These are phyloP conservation scores for Ennomos fuscantarius DNA, from an alignment of 2,888 invertebrate species.

Conservation along the genomic window DNA sequence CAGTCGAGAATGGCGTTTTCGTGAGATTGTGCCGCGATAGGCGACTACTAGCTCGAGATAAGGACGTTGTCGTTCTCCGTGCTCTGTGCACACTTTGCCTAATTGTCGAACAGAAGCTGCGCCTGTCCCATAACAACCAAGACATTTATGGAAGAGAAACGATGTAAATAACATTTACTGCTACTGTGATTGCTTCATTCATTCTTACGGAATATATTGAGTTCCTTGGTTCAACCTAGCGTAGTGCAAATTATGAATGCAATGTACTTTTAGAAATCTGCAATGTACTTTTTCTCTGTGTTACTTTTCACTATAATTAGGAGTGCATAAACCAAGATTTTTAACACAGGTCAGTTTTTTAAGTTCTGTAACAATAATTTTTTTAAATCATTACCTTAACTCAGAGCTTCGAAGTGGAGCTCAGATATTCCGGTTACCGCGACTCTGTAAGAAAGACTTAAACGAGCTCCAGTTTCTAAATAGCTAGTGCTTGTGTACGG, in stretches of 20 bases:
- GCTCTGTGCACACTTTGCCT: slow-evolving; percentile 60
- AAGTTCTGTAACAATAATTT: too few relatives aligned
- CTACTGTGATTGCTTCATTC: slow-evolving; percentile 78
- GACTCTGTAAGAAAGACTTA: slow-evolving; percentile 1
- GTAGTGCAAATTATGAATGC: slow-evolving; percentile 64
- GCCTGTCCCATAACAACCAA: slow-evolving; percentile 56
- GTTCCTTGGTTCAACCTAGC: slow-evolving; percentile 58
- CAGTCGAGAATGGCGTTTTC: slow-evolving; percentile 77
- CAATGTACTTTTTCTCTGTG: slow-evolving; percentile 59
- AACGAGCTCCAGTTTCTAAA: background rate
- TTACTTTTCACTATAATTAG: slow-evolving; percentile 59
- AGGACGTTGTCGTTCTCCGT: slow-evolving; percentile 55
- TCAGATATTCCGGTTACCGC: slow-evolving; percentile 4
- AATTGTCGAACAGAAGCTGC: slow-evolving; percentile 81
- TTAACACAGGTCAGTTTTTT: too few relatives aligned
- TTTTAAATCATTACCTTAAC: too few relatives aligned
- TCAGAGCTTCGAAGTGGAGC: background rate
- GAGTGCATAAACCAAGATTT: slow-evolving; percentile 54
- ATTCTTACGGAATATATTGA: slow-evolving; percentile 74
- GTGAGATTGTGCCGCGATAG: slow-evolving; percentile 80
- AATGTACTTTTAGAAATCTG: slow-evolving; percentile 63
- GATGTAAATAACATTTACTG: slow-evolving; percentile 73
- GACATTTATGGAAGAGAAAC: slow-evolving; percentile 76
- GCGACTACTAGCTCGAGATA: slow-evolving; percentile 72
- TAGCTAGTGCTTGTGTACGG: too few relatives aligned